phyloP scores from a whole-genome alignment of 2,797 vertebrate genomes.

The Sphaeramia orbicularis region DNA sequence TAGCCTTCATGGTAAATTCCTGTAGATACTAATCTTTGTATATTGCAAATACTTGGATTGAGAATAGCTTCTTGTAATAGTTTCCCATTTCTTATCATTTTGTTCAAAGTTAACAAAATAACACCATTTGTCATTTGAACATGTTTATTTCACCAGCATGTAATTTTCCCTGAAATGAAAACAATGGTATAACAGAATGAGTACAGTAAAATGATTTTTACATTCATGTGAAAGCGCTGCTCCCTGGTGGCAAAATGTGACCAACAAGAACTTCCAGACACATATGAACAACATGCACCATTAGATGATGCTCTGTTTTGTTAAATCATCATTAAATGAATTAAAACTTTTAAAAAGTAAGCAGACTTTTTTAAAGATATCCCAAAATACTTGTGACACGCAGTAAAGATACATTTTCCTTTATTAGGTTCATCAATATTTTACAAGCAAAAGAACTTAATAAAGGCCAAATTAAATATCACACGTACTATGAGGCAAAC shows the following conservation, averaged over 20 bases:
- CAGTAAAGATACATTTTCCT: slow-evolving; percentile 75
- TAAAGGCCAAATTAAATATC: slow-evolving; percentile 87
- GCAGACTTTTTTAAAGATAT: too few relatives aligned
- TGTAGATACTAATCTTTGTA: too few relatives aligned
- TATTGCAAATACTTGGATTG: too few relatives aligned
- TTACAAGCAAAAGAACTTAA: slow-evolving; percentile 86
- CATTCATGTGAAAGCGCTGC: slow-evolving; percentile 72
- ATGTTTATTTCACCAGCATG: slow-evolving; percentile 73
- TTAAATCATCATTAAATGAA: slow-evolving; percentile 17
- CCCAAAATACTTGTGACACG: too few relatives aligned
- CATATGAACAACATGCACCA: slow-evolving; percentile 20
- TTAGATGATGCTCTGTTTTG: slow-evolving; percentile 12
- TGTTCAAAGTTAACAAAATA: slow-evolving; percentile 21
- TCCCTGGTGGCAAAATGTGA: slow-evolving; percentile 69
- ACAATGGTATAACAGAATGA: slow-evolving; percentile 35
- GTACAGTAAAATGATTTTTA: slow-evolving; percentile 65
- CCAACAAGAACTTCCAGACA: slow-evolving; percentile 15
- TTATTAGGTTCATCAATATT: slow-evolving; percentile 86
- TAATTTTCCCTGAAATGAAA: slow-evolving; percentile 76
- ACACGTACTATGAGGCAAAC: slow-evolving; percentile 74
- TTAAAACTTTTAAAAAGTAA: slow-evolving; percentile 20
- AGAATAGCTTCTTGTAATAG: too few relatives aligned
- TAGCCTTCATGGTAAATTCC: too few relatives aligned
- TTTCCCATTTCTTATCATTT: neutral
- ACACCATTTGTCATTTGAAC: slow-evolving; percentile 49